Conservation (phyloP, 1,140 invertebrate genomes). For the Ips nitidus region DNA sequence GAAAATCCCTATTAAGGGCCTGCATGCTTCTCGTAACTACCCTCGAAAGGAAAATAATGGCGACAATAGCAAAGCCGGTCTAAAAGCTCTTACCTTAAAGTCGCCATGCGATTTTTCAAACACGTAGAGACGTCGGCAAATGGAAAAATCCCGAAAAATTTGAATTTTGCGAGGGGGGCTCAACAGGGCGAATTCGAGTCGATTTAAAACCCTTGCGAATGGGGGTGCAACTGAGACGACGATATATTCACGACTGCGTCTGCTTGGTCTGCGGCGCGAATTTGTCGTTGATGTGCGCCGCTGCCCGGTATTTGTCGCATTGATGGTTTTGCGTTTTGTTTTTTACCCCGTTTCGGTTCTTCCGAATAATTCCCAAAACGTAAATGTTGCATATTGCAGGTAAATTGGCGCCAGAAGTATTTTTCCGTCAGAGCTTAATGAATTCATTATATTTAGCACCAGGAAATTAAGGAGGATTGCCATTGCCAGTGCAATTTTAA, state of each 20-base stretch:
- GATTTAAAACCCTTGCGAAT: background rate
- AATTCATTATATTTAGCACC: too few relatives aligned
- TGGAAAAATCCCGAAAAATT: constrained; percentile 1
- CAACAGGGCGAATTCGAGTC: constrained; percentile 20
- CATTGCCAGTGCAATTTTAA: too few relatives aligned
- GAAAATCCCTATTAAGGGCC: background rate
- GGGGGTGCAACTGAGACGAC: constrained; percentile 10
- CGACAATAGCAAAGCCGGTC: background rate
- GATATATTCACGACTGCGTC: constrained; percentile 20
- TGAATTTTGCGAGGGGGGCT: background rate
- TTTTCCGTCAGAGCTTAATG: too few relatives aligned
- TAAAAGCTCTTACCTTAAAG: constrained; percentile 20
- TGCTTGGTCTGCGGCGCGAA: constrained; percentile 12
- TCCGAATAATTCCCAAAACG: constrained; percentile 4
- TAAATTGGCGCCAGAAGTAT: background rate
- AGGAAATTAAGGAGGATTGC: too few relatives aligned
- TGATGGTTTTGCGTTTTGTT: constrained; percentile 25
- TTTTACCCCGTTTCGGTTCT: constrained; percentile 6
- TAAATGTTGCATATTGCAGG: constrained; percentile 22
- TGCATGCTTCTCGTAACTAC: background rate
- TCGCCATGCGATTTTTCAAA: constrained; percentile 14
- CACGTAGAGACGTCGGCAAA: background rate
- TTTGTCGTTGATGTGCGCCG: constrained; percentile 26
- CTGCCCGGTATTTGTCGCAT: constrained; percentile 29
- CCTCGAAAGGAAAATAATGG: background rate